Evolutionary conservation across 92 coral and sea anemone species (phyloP).

Genomic region (Epizoanthus rinbou): DNA sequence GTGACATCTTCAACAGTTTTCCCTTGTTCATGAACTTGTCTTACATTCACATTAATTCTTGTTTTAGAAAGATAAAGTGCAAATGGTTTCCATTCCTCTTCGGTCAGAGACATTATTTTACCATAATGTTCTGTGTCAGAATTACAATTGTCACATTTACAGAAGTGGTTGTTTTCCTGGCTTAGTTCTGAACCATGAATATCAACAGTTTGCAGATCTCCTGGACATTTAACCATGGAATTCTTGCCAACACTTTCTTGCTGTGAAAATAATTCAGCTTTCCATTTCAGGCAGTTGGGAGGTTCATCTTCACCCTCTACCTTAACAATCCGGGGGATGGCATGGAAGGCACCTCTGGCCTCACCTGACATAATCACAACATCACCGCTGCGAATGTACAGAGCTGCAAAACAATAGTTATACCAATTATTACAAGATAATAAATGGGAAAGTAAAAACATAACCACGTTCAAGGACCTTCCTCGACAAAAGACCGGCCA

Average conservation of each 20-base stretch:
- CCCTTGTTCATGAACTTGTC: constrained; percentile 89
- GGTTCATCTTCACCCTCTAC: constrained; percentile 66
- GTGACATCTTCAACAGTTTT: constrained; percentile 51
- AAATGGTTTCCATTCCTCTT: constrained; percentile 81
- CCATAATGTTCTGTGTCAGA: background rate
- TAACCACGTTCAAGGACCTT: background rate
- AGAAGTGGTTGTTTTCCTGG: background rate
- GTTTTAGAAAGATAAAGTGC: constrained; percentile 82
- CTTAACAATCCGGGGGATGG: constrained; percentile 93
- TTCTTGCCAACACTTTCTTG: background rate
- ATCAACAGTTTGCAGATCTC: background rate
- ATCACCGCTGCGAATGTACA: constrained; percentile 93
- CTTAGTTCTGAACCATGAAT: background rate
- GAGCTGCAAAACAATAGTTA: constrained; percentile 68
- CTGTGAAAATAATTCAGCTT: constrained; percentile 12
- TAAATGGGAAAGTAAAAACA: background rate
- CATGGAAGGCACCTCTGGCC: constrained; percentile 94
- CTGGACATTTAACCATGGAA: background rate
- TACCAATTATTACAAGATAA: background rate
- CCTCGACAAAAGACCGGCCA: too few relatives aligned
- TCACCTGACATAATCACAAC: constrained; percentile 89
- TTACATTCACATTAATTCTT: constrained; percentile 91
- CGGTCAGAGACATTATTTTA: constrained; percentile 20
- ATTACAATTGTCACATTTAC: background rate
- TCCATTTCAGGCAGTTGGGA: constrained; percentile 83